A percentile compares a stretch with the other conserved stretches of the same genome.
Conservation (phyloP, 2,888 invertebrate genomes). For the Mimumesa dahlbomi region DNA sequence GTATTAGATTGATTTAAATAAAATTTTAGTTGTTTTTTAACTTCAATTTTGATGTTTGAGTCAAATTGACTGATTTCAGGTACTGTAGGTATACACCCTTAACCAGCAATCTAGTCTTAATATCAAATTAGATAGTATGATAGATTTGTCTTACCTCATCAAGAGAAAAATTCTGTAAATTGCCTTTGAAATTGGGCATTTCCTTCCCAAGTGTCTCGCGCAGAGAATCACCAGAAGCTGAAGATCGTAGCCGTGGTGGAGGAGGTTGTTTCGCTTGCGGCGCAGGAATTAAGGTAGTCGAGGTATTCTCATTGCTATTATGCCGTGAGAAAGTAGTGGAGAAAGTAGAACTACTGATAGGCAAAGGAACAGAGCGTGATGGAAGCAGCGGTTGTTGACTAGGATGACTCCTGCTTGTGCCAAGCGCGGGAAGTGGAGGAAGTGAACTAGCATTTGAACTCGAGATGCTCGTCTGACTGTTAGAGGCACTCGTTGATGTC, state of each 20-base stretch:
- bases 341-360: slow-evolving; percentile 66
- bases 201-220: slow-evolving; percentile 77
- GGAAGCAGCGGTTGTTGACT: slow-evolving; percentile 69
- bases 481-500: slow-evolving; percentile 71
- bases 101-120: too few relatives aligned
- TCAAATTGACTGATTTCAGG: too few relatives aligned
- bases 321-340: slow-evolving; percentile 69
- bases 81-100: too few relatives aligned
- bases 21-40: too few relatives aligned
- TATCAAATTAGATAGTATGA: too few relatives aligned
- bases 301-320: slow-evolving; percentile 68
- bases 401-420: slow-evolving; percentile 65
- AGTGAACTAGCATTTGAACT: slow-evolving; percentile 72
- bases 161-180: slow-evolving; percentile 76
- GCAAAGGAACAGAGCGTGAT: slow-evolving; percentile 68
- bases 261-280: slow-evolving; percentile 70
- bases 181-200: slow-evolving; percentile 78
- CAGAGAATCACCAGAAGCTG: slow-evolving; percentile 72
- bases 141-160: slow-evolving; percentile 79
- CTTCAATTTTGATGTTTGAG: too few relatives aligned
- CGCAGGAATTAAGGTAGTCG: slow-evolving; percentile 58
- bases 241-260: slow-evolving; percentile 74
- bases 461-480: slow-evolving; percentile 75
- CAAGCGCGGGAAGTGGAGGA: slow-evolving; percentile 66
- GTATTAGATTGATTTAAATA: too few relatives aligned